Evolutionary conservation across 2,888 invertebrate species (phyloP).

Genomic region (Melanchra persicariae): DNA sequence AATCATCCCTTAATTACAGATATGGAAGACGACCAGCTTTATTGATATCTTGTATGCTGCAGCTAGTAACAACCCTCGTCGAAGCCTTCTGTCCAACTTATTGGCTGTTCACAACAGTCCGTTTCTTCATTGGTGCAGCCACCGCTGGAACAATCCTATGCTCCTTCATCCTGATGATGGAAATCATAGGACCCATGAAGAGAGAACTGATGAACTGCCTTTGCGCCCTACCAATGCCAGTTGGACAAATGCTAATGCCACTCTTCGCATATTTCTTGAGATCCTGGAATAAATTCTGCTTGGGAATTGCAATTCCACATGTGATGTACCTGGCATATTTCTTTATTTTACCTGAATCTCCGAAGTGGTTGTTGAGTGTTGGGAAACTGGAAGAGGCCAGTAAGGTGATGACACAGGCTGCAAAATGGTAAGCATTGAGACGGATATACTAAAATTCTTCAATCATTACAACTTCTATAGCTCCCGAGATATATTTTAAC

Average conservation of each 20-base stretch:
- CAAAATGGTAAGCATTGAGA: conserved; percentile 78
- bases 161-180: conserved; percentile 92
- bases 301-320: conserved; percentile 90
- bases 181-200: conserved; percentile 88
- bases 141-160: conserved; percentile 94
- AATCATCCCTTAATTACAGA: conserved; percentile 82
- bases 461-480: background rate
- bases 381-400: conserved; percentile 92
- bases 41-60: conserved; percentile 90
- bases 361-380: conserved; percentile 93
- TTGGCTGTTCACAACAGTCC: conserved; percentile 89
- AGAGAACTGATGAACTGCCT: conserved; percentile 88
- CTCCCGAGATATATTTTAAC: background rate
- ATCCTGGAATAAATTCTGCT: conserved; percentile 91
- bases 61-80: conserved; percentile 92
- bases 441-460: background rate
- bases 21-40: conserved; percentile 93
- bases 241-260: conserved; percentile 91
- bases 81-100: conserved; percentile 91
- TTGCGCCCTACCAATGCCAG: conserved; percentile 91
- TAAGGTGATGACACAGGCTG: conserved; percentile 91
- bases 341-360: conserved; percentile 93
- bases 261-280: conserved; percentile 91
- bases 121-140: conserved; percentile 92
- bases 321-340: conserved; percentile 91